phyloP scores from a whole-genome alignment of 2,888 invertebrate genomes.

The Lamproptera curius region DNA sequence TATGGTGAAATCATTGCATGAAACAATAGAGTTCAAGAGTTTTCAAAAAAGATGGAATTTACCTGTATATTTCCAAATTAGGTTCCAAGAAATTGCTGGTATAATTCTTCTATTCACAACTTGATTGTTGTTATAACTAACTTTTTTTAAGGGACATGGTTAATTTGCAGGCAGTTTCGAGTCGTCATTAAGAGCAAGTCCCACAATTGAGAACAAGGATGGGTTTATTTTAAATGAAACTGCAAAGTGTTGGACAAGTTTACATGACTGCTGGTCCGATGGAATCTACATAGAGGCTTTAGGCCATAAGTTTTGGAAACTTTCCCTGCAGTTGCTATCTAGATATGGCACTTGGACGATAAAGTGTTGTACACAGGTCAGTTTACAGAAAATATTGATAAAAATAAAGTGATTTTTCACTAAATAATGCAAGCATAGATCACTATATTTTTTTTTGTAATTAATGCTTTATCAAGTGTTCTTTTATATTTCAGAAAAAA shows the following conservation, averaged over 20 bases:
- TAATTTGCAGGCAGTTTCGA: slow-evolving; percentile 56
- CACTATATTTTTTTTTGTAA: too few species aligned
- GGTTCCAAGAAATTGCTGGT: slow-evolving; percentile 95
- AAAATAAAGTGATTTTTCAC: too few species aligned
- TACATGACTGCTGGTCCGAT: slow-evolving; percentile 84
- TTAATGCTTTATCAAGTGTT: neutral
- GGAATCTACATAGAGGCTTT: slow-evolving; percentile 88
- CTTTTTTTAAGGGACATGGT: neutral
- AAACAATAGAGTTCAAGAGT: slow-evolving; percentile 84
- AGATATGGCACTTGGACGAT: slow-evolving; percentile 87
- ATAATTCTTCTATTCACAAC: slow-evolving; percentile 22
- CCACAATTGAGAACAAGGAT: slow-evolving; percentile 46
- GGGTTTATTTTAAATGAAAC: slow-evolving; percentile 70
- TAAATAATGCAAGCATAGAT: too few species aligned
- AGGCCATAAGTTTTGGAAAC: slow-evolving; percentile 92
- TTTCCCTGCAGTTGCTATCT: slow-evolving; percentile 89
- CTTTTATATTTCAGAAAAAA: slow-evolving; percentile 45
- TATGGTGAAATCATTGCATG: slow-evolving; percentile 78
- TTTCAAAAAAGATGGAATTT: slow-evolving; percentile 95
- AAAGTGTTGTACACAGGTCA: slow-evolving; percentile 61
- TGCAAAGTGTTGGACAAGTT: slow-evolving; percentile 66
- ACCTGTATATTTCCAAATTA: slow-evolving; percentile 97
- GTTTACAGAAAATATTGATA: too few species aligned
- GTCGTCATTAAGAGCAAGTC: slow-evolving; percentile 47
- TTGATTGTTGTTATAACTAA: neutral